Conservation (phyloP, 2,797 vertebrate species). For the Triplophysa yarkandensis region DNA sequence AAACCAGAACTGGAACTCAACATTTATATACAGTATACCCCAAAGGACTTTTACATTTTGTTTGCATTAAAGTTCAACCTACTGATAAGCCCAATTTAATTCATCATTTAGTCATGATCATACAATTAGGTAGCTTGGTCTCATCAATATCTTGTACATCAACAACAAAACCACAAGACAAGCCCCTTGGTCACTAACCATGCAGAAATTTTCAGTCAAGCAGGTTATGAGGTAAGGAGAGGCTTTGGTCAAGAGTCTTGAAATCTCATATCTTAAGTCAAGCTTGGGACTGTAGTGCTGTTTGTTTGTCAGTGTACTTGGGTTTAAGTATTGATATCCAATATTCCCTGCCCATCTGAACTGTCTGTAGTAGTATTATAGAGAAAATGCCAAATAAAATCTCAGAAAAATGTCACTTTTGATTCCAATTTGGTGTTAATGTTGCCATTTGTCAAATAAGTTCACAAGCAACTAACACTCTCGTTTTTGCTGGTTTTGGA, state of each 20-base stretch:
- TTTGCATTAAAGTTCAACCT: neutral
- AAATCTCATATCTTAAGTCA: neutral
- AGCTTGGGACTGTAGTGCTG: neutral
- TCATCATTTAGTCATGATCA: neutral
- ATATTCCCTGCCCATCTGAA: constrained; percentile 1
- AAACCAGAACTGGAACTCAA: constrained; percentile 19
- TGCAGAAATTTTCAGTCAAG: neutral
- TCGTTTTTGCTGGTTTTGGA: constrained; percentile 45
- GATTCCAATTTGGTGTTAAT: neutral
- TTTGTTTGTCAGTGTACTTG: neutral
- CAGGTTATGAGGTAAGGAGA: neutral
- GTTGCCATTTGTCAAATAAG: constrained; percentile 1
- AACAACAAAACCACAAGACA: neutral
- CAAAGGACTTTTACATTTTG: neutral
- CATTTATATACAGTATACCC: constrained; percentile 24
- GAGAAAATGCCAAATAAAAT: neutral
- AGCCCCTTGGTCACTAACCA: neutral
- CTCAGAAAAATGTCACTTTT: neutral
- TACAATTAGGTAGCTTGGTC: neutral
- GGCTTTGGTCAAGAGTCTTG: neutral
- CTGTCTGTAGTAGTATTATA: constrained; percentile 16
- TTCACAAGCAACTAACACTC: constrained; percentile 51
- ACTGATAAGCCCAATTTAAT: neutral
- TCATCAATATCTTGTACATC: neutral
- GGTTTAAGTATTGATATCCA: constrained; percentile 7